Evolutionary conservation across 2,113 vertebrate species (phyloP).

Genomic region (Crocuta crocuta): DNA sequence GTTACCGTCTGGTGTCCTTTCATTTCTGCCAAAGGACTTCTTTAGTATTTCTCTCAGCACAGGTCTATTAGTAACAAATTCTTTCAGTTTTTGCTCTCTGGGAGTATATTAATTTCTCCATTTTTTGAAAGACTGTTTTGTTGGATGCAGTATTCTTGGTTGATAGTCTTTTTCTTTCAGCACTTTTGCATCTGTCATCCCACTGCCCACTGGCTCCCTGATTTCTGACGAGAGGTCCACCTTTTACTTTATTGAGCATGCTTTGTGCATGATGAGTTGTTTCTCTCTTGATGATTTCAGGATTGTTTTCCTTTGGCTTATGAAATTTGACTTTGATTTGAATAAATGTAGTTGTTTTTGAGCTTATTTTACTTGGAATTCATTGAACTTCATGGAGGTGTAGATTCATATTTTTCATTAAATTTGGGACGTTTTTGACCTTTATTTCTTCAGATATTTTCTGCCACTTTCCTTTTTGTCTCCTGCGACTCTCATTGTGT

Average conservation of each 20-base stretch:
- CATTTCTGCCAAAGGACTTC: not conserved
- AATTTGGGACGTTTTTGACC: not conserved
- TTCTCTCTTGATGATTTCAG: not conserved
- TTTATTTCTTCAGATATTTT: not conserved
- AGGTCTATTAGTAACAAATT: not conserved
- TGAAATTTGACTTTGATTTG: not conserved
- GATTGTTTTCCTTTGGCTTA: not conserved
- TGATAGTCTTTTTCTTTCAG: not conserved
- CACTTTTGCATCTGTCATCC: not conserved
- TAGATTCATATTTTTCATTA: not conserved
- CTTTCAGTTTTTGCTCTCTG: not conserved
- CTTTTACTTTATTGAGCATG: not conserved
- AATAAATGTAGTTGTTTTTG: not conserved
- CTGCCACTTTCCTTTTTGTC: not conserved
- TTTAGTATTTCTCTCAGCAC: not conserved
- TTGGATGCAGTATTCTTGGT: not conserved
- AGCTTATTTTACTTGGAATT: not conserved
- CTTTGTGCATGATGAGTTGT: not conserved
- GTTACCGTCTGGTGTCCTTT: not conserved
- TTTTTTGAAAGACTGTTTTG: not conserved
- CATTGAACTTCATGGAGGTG: not conserved
- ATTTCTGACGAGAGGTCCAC: not conserved
- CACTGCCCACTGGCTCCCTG: not conserved
- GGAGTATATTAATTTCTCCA: not conserved
- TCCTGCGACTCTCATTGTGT: not conserved